Evolutionary conservation across 2,888 invertebrate genomes (phyloP), one percentile per base, ranked within the genome.

Genomic region (Ochlodes sylvanus): DNA sequence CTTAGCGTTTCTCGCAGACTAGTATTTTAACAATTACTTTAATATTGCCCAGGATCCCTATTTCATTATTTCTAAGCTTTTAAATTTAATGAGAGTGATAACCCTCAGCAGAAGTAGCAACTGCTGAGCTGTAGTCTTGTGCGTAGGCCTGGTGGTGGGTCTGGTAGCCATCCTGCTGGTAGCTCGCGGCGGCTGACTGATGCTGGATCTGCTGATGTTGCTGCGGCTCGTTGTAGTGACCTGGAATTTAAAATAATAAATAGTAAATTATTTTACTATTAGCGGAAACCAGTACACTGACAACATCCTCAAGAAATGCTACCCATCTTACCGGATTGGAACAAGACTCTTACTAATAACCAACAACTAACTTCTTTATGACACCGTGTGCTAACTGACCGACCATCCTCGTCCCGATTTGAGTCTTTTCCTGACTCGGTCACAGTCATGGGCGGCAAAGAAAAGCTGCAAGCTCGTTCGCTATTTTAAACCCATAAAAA

Each of bases 161-260:
- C 42, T 76, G 72, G 66, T 75, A 72, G 14, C 67, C 72, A 14
- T 74, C 71, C 7, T 72, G 69, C 9, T 72, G 71, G 41, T 74
- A 71, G 44, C n/a, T 56, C 55, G 44, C 7, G 10, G 19, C 42
- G 9, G 42, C 44, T 34, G 44, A 14, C 21, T 61, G 38, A 0
- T 64, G 54, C 6, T 72, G 68, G n/a, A 57, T 44, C 32, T 69
- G 69, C 0, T 41, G 38, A 2, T 38, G 77, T 41, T 70, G 69
- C 0, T 42, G 70, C 47, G 77, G 77, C 9, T 77, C 76, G 55
- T 71, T 76, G 72, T 86, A 85, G 63, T 80, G 76, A 55, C 85
- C 86, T 85, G 75, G 0, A 77, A 76, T 67, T 27, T 9, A 12
- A 38, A 38, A 38, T 7, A 12, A 38, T 12, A 34, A 34, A 3